phyloP scores from a whole-genome alignment of 2,888 invertebrate species.

The Apeira syringaria region DNA sequence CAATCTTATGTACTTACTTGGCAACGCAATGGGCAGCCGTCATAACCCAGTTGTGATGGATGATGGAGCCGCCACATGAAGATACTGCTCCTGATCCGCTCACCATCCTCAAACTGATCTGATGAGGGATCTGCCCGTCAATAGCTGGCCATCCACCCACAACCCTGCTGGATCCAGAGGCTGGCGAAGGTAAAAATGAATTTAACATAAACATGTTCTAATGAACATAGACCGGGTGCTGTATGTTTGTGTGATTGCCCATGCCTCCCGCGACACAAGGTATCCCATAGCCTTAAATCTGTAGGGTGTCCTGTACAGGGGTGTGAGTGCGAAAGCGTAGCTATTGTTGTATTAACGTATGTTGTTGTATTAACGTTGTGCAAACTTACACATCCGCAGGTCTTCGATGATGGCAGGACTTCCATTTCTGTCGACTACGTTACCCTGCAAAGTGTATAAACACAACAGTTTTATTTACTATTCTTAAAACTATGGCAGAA shows the following conservation, averaged over 20 bases:
- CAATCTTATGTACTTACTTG: conserved; percentile 53
- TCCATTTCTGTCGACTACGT: conserved; percentile 24
- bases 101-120: conserved; percentile 52
- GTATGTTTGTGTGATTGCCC: too few relatives aligned
- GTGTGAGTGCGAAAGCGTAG: too few relatives aligned
- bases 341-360: too few relatives aligned
- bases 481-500: too few relatives aligned
- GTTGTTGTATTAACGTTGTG: too few relatives aligned
- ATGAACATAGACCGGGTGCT: too few relatives aligned
- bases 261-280: too few relatives aligned
- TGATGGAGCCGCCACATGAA: conserved; percentile 54
- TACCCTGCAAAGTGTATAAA: conserved; percentile 28
- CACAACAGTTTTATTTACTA: too few relatives aligned
- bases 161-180: conserved; percentile 33
- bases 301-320: too few relatives aligned
- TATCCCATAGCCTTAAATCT: too few relatives aligned
- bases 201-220: too few relatives aligned
- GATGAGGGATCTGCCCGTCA: conserved; percentile 51
- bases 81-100: conserved; percentile 37
- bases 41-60: conserved; percentile 51
- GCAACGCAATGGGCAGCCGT: conserved; percentile 57
- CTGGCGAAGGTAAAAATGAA: too few relatives aligned
- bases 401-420: conserved; percentile 43
- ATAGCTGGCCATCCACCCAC: conserved; percentile 54
- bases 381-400: conserved; percentile 40